Evolutionary conservation across 2,888 invertebrate species (phyloP), one percentile per base, ranked within the genome.

Genomic region (Heliconius sara): DNA sequence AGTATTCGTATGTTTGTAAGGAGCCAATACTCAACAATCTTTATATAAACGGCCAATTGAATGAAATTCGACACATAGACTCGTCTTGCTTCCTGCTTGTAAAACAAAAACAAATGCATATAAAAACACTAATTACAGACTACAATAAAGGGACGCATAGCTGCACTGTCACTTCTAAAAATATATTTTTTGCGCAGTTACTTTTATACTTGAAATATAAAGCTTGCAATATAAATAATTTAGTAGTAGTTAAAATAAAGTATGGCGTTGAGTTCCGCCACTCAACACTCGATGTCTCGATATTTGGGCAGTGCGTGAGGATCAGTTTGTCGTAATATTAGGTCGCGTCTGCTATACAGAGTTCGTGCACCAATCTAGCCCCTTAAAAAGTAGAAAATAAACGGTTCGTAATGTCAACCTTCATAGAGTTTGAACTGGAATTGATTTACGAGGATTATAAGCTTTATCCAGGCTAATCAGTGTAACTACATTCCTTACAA

Each of bases 41-140:
- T 70, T 47, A 70, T 19, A 43, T 75, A 47, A 75, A 60, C 67
- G 30, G 12, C 30, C 43, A 74, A 52, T 43, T 43, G 74, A 79
- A 79, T 75, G 68, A 75, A 79, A 63, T 79, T 75, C 60, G 67
- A 57, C 16, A 43, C 63, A 79, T 60, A 13, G 68, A 79, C 79
- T 78, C 76, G 78, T 78, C 79, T 77, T 68, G 81, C 82, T 82
- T 79, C 79, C 78, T 78, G 74, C 76, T 79, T 76, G 77, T 70
- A n/a, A 70, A 75, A 70, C 30, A 70, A 75, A 79, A 78, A 25
- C 63, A 74, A 78, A 22, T 34, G 27, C 22, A 74, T 66, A n/a
- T 65, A 73, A 65, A 78, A 70, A 77, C 77, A 77, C 39, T 60
- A 70, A 71, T 77, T 75, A 75, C 43, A 39, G 22, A n/a, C 27